These are phyloP conservation scores for Chymomyza fuscimana DNA, from an alignment of 2,888 invertebrate genomes.

Conservation along the genomic window DNA sequence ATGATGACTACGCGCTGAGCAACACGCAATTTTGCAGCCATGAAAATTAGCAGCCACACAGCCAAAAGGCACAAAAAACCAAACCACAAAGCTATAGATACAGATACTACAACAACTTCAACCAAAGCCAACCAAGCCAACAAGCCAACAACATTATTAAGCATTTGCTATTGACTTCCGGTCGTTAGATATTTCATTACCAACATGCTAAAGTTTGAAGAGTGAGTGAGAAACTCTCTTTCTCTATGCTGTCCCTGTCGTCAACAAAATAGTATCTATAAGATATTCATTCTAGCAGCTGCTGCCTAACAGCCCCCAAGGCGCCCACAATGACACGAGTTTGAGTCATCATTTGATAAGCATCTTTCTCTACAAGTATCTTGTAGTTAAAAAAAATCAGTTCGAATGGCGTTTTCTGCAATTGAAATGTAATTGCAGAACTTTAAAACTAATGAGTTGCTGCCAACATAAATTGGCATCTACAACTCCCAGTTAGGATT, in stretches of 20 bases:
- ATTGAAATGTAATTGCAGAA: not conserved
- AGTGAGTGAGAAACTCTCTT: not conserved
- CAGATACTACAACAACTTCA: constrained; percentile 1
- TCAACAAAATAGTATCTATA: not conserved
- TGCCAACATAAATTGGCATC: not conserved
- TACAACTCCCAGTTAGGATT: not conserved
- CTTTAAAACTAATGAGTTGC: not conserved
- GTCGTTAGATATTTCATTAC: constrained; percentile 76
- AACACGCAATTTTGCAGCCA: constrained; percentile 35
- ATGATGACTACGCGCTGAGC: constrained; percentile 37
- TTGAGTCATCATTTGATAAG: constrained; percentile 5
- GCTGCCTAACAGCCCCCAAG: not conserved
- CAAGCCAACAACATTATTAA: constrained; percentile 71
- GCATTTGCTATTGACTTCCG: constrained; percentile 76
- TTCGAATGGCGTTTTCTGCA: too few species aligned
- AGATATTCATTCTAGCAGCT: not conserved
- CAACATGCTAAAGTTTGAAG: constrained; percentile 50
- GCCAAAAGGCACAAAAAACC: constrained; percentile 48
- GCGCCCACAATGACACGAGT: not conserved
- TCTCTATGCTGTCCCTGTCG: too few species aligned
- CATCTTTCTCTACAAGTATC: not conserved
- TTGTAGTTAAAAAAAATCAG: not conserved
- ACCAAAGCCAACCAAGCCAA: constrained; percentile 17
- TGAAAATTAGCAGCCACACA: constrained; percentile 52
- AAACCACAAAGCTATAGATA: constrained; percentile 52